Conservation (phyloP, 2,888 invertebrate genomes). For the Limnephilus auricula region DNA sequence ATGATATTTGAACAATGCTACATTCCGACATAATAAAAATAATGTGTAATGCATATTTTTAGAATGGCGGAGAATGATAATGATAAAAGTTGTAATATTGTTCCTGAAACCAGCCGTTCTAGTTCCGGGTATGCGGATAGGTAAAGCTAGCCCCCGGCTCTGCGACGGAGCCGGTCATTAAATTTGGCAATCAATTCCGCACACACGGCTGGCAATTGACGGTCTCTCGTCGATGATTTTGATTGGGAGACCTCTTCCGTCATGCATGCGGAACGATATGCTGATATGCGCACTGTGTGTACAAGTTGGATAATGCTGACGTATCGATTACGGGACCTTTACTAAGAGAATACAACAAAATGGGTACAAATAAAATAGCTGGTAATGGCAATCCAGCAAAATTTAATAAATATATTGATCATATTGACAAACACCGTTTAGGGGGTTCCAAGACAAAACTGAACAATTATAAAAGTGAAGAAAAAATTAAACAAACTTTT, state of each 20-base stretch:
- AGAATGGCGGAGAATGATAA: background rate
- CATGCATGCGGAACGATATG: constrained; percentile 39
- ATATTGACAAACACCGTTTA: too few relatives aligned
- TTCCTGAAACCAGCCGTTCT: background rate
- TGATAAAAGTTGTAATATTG: background rate
- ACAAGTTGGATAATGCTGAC: background rate
- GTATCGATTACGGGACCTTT: background rate
- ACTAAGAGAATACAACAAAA: background rate
- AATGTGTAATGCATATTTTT: too few relatives aligned
- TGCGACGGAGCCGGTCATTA: constrained; percentile 5
- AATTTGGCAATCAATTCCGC: constrained; percentile 35
- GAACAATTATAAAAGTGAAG: too few relatives aligned
- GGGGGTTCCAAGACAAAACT: too few relatives aligned
- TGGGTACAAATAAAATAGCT: background rate
- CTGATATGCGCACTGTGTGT: background rate
- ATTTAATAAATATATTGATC: too few relatives aligned
- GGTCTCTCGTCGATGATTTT: constrained; percentile 41
- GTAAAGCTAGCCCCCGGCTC: background rate
- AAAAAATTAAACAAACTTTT: too few relatives aligned
- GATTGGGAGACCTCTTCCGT: constrained; percentile 38
- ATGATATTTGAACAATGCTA: too few relatives aligned
- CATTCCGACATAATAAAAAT: too few relatives aligned
- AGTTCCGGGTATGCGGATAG: background rate
- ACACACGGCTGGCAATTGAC: constrained; percentile 40
- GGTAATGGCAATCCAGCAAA: too few relatives aligned